Percentiles rank a stretch among this genome's conserved stretches.
These are phyloP conservation scores for Celastrina argiolus DNA, from an alignment of 2,888 invertebrate species.

Conservation along the genomic window DNA sequence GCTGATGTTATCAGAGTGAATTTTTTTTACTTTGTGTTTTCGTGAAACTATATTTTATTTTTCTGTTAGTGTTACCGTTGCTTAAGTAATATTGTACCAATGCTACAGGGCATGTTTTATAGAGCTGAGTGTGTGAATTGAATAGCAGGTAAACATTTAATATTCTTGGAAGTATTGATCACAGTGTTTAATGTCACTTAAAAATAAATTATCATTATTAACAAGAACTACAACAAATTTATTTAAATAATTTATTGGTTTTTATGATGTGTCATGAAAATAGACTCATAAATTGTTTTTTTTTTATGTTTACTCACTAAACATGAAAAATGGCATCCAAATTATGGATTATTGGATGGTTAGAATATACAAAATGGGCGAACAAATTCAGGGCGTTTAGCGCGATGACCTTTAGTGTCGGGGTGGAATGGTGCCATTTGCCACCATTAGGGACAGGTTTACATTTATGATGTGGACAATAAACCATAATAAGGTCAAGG, in stretches of 20 bases:
- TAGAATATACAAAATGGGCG: slow-evolving; percentile 1
- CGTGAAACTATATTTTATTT: not conserved
- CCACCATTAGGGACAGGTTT: not conserved
- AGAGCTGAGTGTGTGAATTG: not conserved
- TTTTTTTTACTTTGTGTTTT: not conserved
- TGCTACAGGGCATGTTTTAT: not conserved
- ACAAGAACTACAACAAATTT: not conserved
- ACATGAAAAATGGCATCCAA: not conserved
- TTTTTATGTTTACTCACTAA: not conserved
- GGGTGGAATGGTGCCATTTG: slow-evolving; percentile 6
- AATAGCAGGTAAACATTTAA: not conserved
- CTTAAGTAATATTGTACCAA: not conserved
- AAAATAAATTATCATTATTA: not conserved
- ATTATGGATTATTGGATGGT: too few species aligned
- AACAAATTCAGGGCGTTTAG: slow-evolving; percentile 4
- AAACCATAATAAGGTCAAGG: slow-evolving; percentile 17
- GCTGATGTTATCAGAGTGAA: not conserved
- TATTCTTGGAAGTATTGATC: not conserved
- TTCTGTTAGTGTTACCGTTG: not conserved
- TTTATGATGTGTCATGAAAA: not conserved
- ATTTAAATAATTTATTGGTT: not conserved
- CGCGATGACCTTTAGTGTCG: slow-evolving; percentile 13
- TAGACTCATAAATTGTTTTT: not conserved
- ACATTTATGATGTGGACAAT: slow-evolving; percentile 18
- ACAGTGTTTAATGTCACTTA: not conserved